Evolutionary conservation across 2,888 invertebrate genomes (phyloP), one percentile per base, ranked within the genome.

Genomic region (Erebia ligea): DNA sequence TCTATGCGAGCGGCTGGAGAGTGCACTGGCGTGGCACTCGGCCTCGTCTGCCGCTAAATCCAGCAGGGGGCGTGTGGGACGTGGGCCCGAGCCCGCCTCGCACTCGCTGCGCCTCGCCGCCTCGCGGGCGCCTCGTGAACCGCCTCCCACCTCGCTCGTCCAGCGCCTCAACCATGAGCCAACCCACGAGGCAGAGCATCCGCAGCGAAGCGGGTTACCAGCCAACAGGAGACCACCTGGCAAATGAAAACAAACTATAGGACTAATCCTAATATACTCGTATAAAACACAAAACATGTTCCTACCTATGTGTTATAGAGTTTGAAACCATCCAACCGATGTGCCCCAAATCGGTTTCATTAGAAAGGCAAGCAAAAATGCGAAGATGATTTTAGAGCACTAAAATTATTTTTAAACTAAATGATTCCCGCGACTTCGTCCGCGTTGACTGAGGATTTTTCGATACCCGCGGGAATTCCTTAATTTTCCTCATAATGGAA

Each of bases 131-230:
- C 61, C 91, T 81, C 71, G 85, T 70, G 79, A 75, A 71, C 97
- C 83, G 50, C 97, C 97, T 89, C 75, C 97, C 89, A 80, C 97
- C 90, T 98, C 98, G 96, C 82, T 96, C 94, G 69, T 96, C 98
- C 98, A 98, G 70, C 98, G 94, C 57, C 97, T 94, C 79, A 97
- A 90, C 98, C 98, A 98, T 77, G 96, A 95, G 52, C 97, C 97
- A 78, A 97, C 93, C 97, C 98, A 98, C 61, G 97, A 96, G 75
- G 97, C 94, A 58, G 96, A 96, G 84, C 98, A 98, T 73, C 97
- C 97, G 85, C 98, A 98, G 67, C 95, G 95, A 83, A 97, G 94
- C 0, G 96, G 96, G 87, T 97, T 97, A 73, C 96, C 96, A 1
- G 96, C 94, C 76, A 97, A 94, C 77, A 96, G 94, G 73, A 98